Evolutionary conservation across 2,113 vertebrate genomes (phyloP).

Genomic region (Rhabdornis inornatus): DNA sequence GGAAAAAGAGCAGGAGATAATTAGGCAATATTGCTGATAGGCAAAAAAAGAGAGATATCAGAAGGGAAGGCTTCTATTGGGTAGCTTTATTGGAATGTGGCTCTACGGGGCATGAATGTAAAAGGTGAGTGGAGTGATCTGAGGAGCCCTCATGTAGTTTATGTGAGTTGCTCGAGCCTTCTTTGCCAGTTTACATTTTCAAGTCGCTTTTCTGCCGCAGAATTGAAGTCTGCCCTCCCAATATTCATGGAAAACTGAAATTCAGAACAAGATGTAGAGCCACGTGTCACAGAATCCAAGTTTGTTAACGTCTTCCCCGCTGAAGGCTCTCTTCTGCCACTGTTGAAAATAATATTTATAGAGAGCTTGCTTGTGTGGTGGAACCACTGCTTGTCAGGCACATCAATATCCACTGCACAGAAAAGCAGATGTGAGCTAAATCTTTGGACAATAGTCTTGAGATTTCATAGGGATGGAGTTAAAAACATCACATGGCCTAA

Average conservation of each 20-base stretch:
- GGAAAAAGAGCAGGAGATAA: background rate
- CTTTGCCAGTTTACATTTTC: background rate
- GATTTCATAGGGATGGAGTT: background rate
- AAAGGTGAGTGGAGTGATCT: background rate
- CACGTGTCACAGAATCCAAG: background rate
- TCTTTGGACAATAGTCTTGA: conserved; percentile 23
- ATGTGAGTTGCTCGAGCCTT: background rate
- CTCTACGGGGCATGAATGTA: background rate
- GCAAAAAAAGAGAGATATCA: background rate
- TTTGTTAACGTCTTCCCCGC: background rate
- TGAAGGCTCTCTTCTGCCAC: background rate
- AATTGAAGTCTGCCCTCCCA: background rate
- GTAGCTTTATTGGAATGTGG: background rate
- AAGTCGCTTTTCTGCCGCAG: background rate
- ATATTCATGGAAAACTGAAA: background rate
- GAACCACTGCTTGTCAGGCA: background rate
- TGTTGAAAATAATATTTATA: background rate
- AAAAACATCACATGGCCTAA: background rate
- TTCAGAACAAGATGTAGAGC: background rate
- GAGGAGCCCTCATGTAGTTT: background rate
- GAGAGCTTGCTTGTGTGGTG: background rate
- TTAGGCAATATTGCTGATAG: background rate
- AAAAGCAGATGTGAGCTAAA: conserved; percentile 17
- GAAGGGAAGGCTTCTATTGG: background rate
- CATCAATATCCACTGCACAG: background rate